Base-by-base conservation (phyloP, 2,888 invertebrate genomes). In the Synergus umbraculus region DNA sequence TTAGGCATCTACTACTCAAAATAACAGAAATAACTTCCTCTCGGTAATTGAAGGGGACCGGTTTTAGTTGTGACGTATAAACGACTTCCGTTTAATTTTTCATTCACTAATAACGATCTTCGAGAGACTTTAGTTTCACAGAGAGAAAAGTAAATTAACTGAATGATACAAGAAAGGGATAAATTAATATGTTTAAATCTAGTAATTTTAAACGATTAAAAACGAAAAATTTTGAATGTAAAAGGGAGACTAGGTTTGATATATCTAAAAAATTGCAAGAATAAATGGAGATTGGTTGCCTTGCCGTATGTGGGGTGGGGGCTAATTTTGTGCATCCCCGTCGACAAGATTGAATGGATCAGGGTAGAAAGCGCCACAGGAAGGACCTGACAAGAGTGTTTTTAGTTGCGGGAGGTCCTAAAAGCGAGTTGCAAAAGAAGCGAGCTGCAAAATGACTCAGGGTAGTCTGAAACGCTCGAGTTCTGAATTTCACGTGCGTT, bases 321-420 rank as follows among this genome's bases (percentile, higher is more conserved):
- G 49, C 10, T 78, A 76, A 77, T 69, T 63, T 69, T 60, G 76
- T 77, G 76, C 77, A 77, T 65, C 76, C 63, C 77, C 64, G 76
- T 49, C 65, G 73, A 77, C 77, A 81, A 82, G 80, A 82, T 81
- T 77, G 43, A 64, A 77, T 76, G 81, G 79, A 80, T 81, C 54
- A 77, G 41, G 37, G 67, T 1, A 15, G 44, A 12, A 67, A 64
- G 78, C 65, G 80, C 67, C 76, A 79, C 82, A 83, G 82, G 80
- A 77, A 60, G 80, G 18, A 78, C 67, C 49, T 37, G 63, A 77
- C 79, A 82, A 80, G 81, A 85, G 79, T 85, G 83, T 80, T 86
- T 86, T 83, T 85, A 85, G 84, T 82, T 85, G 84, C 83, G 79
- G 85, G 85, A 81, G 85, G 85, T 86, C 85, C 82, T 83, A 83